A percentile compares a stretch with the other conserved stretches of the same genome.
phyloP scores from a whole-genome alignment of 2,797 vertebrate genomes.

The Acrossocheilus fasciatus region DNA sequence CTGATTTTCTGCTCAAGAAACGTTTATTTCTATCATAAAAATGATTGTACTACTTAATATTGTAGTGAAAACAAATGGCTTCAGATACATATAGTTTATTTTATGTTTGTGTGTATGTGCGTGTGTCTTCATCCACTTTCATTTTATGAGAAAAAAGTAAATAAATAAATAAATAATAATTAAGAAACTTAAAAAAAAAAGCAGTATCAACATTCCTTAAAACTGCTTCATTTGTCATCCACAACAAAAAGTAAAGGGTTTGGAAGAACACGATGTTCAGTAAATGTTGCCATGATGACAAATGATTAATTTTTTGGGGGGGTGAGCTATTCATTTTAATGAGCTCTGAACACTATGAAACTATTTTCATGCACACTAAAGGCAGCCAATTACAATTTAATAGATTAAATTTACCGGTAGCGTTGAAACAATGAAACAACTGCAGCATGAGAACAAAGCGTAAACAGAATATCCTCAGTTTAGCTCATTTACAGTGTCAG shows the following conservation, averaged over 20 bases:
- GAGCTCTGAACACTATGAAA: not conserved
- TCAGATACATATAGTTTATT: not conserved
- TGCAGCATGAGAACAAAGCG: constrained; percentile 22
- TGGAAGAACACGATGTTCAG: not conserved
- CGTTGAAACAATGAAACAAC: not conserved
- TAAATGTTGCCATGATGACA: not conserved
- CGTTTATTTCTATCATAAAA: not conserved
- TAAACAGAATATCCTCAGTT: constrained; percentile 64
- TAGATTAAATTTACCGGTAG: constrained; percentile 1
- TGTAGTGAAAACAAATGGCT: not conserved
- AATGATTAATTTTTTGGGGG: not conserved
- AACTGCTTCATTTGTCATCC: not conserved
- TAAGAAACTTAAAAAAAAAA: not conserved
- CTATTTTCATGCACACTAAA: constrained; percentile 15
- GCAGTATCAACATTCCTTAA: not conserved
- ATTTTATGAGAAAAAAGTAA: not conserved
- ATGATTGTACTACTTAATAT: not conserved
- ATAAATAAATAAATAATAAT: too few relatives aligned
- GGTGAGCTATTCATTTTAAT: constrained; percentile 3
- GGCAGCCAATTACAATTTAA: constrained; percentile 20
- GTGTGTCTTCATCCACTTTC: not conserved
- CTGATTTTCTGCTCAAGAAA: not conserved
- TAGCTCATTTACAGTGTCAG: constrained; percentile 70
- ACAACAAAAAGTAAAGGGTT: not conserved
- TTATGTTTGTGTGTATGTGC: not conserved